Conservation (phyloP, 2,113 vertebrate species). For the Copsychus sechellarum region DNA sequence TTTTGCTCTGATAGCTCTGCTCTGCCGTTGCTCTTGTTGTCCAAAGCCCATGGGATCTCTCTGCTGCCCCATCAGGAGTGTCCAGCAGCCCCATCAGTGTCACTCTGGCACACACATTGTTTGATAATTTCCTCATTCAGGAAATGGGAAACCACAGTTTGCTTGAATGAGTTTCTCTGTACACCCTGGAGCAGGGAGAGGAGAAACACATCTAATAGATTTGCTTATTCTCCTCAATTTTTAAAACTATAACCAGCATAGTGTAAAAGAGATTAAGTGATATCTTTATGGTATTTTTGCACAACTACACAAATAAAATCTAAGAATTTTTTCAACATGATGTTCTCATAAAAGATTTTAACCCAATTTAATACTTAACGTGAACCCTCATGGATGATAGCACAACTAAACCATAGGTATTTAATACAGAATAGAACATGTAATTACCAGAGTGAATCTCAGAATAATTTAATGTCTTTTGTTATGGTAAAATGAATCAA, state of each 20-base stretch:
- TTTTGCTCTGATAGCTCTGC: neutral
- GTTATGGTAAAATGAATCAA: conserved; percentile 5
- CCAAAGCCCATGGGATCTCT: accelerated
- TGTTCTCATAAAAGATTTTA: conserved; percentile 16
- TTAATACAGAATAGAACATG: neutral
- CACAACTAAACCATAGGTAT: neutral
- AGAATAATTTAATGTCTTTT: neutral
- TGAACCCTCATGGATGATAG: neutral
- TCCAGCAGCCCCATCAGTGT: neutral
- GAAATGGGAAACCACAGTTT: neutral
- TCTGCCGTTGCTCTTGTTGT: neutral
- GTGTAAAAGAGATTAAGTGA: neutral
- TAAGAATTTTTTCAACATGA: neutral
- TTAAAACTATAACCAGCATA: neutral
- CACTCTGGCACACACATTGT: neutral
- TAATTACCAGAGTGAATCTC: neutral
- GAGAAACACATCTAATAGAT: neutral
- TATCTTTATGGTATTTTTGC: neutral
- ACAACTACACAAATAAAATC: neutral
- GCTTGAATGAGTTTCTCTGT: neutral
- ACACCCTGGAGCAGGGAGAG: accelerated
- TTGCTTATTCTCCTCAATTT: neutral
- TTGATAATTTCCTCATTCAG: neutral
- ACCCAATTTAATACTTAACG: neutral
- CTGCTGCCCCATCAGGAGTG: accelerated